phyloP scores from a whole-genome alignment of 2,888 invertebrate genomes.

The Eristalis pertinax region DNA sequence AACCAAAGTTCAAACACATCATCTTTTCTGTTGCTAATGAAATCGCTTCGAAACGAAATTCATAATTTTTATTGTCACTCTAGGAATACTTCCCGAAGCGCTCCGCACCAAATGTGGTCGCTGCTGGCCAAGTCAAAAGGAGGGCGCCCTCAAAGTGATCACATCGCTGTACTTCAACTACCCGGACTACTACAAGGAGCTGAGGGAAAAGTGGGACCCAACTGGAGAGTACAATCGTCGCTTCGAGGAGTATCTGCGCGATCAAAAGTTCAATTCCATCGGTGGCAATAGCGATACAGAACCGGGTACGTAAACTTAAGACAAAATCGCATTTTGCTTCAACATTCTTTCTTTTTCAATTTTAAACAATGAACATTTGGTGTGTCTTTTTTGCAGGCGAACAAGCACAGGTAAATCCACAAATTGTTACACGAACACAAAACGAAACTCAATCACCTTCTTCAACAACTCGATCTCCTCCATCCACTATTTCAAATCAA shows the following conservation, averaged over 20 bases:
- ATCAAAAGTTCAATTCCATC: slow-evolving; percentile 74
- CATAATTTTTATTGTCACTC: neutral
- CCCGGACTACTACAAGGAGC: slow-evolving; percentile 86
- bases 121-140: slow-evolving; percentile 86
- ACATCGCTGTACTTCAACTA: slow-evolving; percentile 85
- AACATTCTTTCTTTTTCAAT: no score
- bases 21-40: neutral
- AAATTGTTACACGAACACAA: slow-evolving; percentile 41
- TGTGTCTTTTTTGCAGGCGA: slow-evolving; percentile 47
- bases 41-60: no score
- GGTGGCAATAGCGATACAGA: slow-evolving; percentile 60
- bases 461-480: slow-evolving; percentile 53
- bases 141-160: slow-evolving; percentile 86
- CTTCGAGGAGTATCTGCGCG: slow-evolving; percentile 79
- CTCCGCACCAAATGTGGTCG: slow-evolving; percentile 85
- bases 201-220: slow-evolving; percentile 87
- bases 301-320: slow-evolving; percentile 22
- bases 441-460: slow-evolving; percentile 39
- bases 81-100: slow-evolving; percentile 88
- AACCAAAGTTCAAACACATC: neutral
- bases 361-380: neutral
- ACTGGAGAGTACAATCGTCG: slow-evolving; percentile 85
- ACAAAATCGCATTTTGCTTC: no score
- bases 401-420: slow-evolving; percentile 69
- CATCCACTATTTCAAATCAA: slow-evolving; percentile 48